These are phyloP conservation scores for Slavum lentiscoides DNA, from an alignment of 2,888 invertebrate species.

Conservation along the genomic window DNA sequence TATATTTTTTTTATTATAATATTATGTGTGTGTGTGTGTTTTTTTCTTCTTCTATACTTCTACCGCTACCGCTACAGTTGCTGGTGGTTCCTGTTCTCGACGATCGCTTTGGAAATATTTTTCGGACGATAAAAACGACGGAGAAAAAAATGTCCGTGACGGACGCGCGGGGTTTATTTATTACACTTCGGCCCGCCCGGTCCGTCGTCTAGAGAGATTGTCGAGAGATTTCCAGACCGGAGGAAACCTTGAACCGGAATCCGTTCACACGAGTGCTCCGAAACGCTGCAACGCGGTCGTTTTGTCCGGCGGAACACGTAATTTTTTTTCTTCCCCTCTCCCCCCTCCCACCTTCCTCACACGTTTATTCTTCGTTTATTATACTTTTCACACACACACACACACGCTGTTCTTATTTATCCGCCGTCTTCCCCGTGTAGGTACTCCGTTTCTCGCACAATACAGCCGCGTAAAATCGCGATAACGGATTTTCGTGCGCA, in stretches of 20 bases:
- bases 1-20: too few relatives aligned
- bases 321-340: conserved; percentile 22
- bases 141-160: conserved; percentile 37
- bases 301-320: conserved; percentile 36
- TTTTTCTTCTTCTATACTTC: too few relatives aligned
- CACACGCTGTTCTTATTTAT: too few relatives aligned
- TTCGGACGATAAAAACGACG: conserved; percentile 23
- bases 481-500: conserved; percentile 11
- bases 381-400: not conserved
- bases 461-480: conserved; percentile 9
- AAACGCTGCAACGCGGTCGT: conserved; percentile 21
- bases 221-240: conserved; percentile 42
- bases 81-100: not conserved
- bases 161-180: conserved; percentile 22
- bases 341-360: too few relatives aligned
- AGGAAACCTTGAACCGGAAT: conserved; percentile 49
- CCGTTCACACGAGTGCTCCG: conserved; percentile 48
- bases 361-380: not conserved
- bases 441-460: not conserved
- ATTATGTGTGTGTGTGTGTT: too few relatives aligned
- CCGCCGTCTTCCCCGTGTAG: too few relatives aligned
- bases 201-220: conserved; percentile 39
- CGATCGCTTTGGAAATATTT: conserved; percentile 38
- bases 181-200: not conserved
- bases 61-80: too few relatives aligned